Conservation (phyloP, 2,888 invertebrate species). For the Eudemis profundana region DNA sequence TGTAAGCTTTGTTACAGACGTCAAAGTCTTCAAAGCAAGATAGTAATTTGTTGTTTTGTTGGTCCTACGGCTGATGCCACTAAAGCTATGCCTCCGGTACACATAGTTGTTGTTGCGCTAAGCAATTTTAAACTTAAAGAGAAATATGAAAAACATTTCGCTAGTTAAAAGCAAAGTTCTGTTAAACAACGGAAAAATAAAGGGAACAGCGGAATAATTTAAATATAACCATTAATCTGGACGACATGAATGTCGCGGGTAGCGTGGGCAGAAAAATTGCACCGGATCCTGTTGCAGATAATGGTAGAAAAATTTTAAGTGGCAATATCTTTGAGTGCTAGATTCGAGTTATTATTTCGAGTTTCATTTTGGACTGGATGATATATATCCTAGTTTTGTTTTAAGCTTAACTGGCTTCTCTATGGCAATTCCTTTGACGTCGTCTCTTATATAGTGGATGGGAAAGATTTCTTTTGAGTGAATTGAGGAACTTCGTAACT, state of each 20-base stretch:
- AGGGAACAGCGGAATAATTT: slow-evolving; percentile 75
- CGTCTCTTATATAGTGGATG: neutral
- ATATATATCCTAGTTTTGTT: slow-evolving; percentile 2
- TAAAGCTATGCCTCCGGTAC: no score
- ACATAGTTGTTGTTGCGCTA: no score
- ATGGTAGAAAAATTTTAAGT: slow-evolving; percentile 17
- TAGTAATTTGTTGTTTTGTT: no score
- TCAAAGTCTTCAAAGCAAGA: no score
- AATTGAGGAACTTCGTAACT: no score
- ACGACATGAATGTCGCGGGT: slow-evolving; percentile 64
- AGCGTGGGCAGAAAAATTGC: slow-evolving; percentile 46
- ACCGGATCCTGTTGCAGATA: slow-evolving; percentile 38
- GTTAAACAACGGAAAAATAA: slow-evolving; percentile 60
- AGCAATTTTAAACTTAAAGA: slow-evolving; percentile 13
- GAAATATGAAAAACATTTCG: slow-evolving; percentile 28
- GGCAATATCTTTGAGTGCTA: slow-evolving; percentile 42
- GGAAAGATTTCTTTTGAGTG: no score
- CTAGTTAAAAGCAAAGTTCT: slow-evolving; percentile 41
- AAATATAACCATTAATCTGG: slow-evolving; percentile 83
- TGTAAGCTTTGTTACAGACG: no score
- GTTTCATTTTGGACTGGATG: neutral
- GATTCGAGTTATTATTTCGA: slow-evolving; percentile 27
- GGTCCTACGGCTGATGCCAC: no score
- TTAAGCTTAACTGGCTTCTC: neutral
- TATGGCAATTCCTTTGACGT: neutral